Evolutionary conservation across 2,888 invertebrate species (phyloP).

Genomic region (Metallyticus violacea): DNA sequence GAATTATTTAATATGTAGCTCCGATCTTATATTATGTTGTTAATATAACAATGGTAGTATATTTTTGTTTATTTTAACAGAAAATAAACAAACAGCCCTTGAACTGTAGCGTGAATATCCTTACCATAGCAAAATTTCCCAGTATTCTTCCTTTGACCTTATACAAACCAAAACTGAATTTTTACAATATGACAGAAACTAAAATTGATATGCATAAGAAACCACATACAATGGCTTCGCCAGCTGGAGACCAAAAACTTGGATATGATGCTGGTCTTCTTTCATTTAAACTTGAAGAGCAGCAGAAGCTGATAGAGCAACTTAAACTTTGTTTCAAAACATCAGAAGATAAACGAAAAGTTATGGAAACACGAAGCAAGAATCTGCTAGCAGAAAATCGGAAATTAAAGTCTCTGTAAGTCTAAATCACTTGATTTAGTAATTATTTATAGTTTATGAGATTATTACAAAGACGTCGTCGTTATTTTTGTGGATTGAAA

Average conservation of each 20-base stretch:
- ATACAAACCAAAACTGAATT: not conserved
- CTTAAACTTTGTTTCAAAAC: not conserved
- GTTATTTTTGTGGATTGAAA: no score
- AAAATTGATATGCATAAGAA: not conserved
- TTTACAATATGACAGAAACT: not conserved
- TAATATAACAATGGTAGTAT: not conserved
- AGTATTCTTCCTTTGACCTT: not conserved
- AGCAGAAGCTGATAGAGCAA: not conserved
- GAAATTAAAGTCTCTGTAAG: not conserved
- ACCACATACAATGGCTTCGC: not conserved
- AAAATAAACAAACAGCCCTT: not conserved
- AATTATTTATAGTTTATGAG: no score
- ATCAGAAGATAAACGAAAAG: not conserved
- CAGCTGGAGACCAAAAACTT: not conserved
- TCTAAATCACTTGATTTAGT: no score
- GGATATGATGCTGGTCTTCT: not conserved
- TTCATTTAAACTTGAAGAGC: not conserved
- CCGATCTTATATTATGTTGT: no score
- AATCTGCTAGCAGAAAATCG: not conserved
- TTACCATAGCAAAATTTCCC: not conserved
- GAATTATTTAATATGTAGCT: no score
- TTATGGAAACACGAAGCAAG: not conserved
- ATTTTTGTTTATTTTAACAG: not conserved
- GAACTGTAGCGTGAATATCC: not conserved
- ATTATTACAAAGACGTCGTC: no score